Conservation (phyloP, 1,140 invertebrate genomes). For the Microplitis demolitor region DNA sequence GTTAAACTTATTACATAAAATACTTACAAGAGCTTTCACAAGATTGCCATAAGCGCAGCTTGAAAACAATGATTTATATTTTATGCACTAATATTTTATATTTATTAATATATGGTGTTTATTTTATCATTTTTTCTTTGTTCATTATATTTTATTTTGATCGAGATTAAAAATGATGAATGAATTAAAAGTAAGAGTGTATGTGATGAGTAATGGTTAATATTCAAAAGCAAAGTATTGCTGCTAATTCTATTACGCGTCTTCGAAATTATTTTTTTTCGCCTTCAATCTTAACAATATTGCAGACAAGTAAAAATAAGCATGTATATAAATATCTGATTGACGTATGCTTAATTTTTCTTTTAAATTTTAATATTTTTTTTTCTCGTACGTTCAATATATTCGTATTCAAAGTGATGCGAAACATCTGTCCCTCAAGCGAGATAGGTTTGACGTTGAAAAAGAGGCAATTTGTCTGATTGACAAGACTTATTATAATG, state of each 20-base stretch:
- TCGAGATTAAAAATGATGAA: too few species aligned
- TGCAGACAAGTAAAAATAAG: not conserved
- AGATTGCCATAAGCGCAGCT: slow-evolving; percentile 39
- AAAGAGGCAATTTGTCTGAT: slow-evolving; percentile 2
- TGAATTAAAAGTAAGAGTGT: too few species aligned
- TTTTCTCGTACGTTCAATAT: not conserved
- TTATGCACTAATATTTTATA: slow-evolving; percentile 4
- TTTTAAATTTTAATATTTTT: not conserved
- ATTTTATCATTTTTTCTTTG: not conserved
- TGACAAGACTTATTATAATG: not conserved
- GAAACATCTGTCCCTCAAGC: not conserved
- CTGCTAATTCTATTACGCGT: too few species aligned
- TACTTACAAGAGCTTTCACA: slow-evolving; percentile 41
- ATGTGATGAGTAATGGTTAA: not conserved
- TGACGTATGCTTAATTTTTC: not conserved
- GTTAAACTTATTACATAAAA: slow-evolving; percentile 9
- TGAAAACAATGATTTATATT: slow-evolving; percentile 38
- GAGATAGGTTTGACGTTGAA: not conserved
- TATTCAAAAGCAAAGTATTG: not conserved
- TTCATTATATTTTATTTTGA: too few species aligned
- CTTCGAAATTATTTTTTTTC: not conserved
- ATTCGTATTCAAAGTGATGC: not conserved
- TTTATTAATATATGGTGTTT: not conserved
- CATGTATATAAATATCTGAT: not conserved
- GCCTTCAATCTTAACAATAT: not conserved